Conservation (phyloP, 2,113 vertebrate species). For the Periophthalmodon schlosseri region DNA sequence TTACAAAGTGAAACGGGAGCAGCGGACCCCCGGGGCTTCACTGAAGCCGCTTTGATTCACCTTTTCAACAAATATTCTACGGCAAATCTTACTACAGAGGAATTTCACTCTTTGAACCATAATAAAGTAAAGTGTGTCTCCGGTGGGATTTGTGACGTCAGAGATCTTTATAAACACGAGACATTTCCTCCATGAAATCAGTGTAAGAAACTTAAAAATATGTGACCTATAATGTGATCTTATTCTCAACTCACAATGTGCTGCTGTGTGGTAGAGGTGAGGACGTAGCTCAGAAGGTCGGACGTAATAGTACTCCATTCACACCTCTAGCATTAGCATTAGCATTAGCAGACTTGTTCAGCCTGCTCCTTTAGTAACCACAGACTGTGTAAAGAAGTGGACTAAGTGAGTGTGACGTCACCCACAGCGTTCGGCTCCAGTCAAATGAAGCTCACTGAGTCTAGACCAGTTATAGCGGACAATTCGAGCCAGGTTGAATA, state of each 20-base stretch:
- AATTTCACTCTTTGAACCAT: conserved; percentile 52
- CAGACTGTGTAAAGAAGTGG: too few species aligned
- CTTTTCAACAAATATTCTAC: conserved; percentile 56
- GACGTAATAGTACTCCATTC: not conserved
- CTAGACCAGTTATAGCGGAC: too few species aligned
- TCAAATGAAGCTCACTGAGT: too few species aligned
- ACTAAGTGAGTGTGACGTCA: too few species aligned
- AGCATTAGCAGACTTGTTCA: not conserved
- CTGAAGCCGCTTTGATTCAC: conserved; percentile 57
- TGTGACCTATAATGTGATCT: too few species aligned
- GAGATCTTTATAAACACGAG: conserved; percentile 26
- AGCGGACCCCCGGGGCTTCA: conserved; percentile 35
- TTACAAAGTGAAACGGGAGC: conserved; percentile 54
- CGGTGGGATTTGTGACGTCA: conserved; percentile 38
- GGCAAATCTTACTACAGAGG: conserved; percentile 43
- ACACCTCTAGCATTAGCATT: too few species aligned
- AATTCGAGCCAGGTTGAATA: too few species aligned
- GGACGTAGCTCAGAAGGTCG: too few species aligned
- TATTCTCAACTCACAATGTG: not conserved
- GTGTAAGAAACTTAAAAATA: conserved; percentile 10
- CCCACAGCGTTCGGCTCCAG: too few species aligned
- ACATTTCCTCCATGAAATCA: conserved; percentile 26
- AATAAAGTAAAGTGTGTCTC: conserved; percentile 45
- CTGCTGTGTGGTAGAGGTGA: not conserved
- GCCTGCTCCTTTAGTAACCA: not conserved